A percentile compares a stretch with the other conserved stretches of the same genome.
phyloP scores from a whole-genome alignment of 2,888 invertebrate genomes.

The Calliopum simillimum region DNA sequence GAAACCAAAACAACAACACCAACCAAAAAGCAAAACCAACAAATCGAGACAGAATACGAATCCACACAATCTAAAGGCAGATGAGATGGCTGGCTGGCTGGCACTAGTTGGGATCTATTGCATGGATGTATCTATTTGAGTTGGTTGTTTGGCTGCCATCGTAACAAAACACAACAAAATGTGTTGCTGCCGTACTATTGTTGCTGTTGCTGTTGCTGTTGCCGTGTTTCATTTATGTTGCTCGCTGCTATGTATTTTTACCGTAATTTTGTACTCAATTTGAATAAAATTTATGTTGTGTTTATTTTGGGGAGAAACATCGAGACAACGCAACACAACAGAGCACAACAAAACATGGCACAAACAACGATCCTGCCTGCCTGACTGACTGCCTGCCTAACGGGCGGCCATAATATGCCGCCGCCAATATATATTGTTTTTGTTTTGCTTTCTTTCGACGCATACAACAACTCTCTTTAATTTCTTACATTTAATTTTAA shows the following conservation, averaged over 20 bases:
- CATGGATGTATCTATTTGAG: too few species aligned
- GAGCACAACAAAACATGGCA: constrained; percentile 19
- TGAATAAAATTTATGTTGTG: constrained; percentile 55
- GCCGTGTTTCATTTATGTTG: neutral
- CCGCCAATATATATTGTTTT: constrained; percentile 4
- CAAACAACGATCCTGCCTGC: constrained; percentile 25
- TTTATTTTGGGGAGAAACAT: constrained; percentile 48
- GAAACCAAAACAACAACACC: neutral
- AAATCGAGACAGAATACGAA: neutral
- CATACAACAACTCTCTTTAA: constrained; percentile 39
- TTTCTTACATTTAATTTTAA: neutral
- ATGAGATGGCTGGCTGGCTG: neutral
- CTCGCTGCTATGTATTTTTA: constrained; percentile 12
- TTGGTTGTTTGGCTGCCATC: too few species aligned
- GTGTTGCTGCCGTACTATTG: neutral
- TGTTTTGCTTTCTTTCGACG: constrained; percentile 27
- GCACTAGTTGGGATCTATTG: too few species aligned
- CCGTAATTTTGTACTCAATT: constrained; percentile 37
- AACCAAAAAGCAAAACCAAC: neutral
- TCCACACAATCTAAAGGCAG: neutral
- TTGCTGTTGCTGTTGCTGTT: constrained; percentile 4
- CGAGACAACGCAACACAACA: constrained; percentile 24
- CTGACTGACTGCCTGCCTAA: constrained; percentile 23
- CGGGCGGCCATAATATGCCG: constrained; percentile 22
- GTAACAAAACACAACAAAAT: neutral